Percentiles rank a stretch among this genome's conserved stretches.
Evolutionary conservation across 2,113 vertebrate species (phyloP).

Genomic region (Nycticryphes semicollaris): DNA sequence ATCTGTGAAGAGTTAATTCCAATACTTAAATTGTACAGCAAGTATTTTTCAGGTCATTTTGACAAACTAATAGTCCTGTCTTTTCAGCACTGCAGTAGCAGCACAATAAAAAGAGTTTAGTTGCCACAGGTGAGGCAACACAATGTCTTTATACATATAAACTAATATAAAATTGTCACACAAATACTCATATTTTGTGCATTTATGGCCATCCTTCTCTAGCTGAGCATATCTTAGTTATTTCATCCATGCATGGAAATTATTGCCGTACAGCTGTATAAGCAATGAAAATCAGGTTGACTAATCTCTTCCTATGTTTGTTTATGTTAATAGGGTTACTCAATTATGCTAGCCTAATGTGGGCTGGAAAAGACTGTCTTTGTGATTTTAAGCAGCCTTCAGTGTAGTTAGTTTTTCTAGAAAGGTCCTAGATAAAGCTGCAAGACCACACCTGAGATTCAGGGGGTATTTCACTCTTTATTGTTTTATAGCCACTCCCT

Average conservation of each 20-base stretch:
- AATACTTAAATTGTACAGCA: neutral
- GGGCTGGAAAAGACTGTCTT: neutral
- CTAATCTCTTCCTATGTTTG: constrained; percentile 3
- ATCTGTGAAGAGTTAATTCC: neutral
- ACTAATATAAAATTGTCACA: neutral
- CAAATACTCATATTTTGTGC: neutral
- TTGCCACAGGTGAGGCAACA: neutral
- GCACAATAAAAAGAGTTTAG: neutral
- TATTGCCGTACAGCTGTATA: constrained; percentile 17
- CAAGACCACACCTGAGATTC: neutral
- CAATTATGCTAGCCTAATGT: neutral
- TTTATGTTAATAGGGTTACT: constrained; percentile 14
- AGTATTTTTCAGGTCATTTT: neutral
- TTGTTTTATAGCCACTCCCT: neutral
- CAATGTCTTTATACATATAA: neutral
- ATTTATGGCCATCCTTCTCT: neutral
- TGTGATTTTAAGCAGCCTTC: neutral
- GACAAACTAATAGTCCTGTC: neutral
- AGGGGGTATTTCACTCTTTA: neutral
- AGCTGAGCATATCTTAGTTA: neutral
- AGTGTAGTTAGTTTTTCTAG: neutral
- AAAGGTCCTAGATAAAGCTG: neutral
- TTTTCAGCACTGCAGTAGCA: neutral
- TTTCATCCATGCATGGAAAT: neutral
- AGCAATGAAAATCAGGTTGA: constrained; percentile 14